Percentiles rank a stretch among this genome's conserved stretches.
Conservation (phyloP, 2,797 vertebrate genomes). For the Lerista edwardsae region DNA sequence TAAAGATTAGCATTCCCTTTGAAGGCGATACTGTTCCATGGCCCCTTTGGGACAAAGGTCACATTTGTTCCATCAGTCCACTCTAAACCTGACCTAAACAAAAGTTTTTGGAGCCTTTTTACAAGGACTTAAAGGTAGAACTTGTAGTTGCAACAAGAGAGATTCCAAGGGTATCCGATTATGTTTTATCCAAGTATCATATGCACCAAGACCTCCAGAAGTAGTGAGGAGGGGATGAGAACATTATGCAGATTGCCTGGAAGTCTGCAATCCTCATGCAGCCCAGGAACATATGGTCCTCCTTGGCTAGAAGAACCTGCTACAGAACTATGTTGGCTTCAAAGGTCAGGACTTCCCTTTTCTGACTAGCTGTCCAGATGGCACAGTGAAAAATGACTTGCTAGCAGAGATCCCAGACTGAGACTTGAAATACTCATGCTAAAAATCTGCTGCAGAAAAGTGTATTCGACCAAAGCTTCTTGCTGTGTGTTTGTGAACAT, state of each 20-base stretch:
- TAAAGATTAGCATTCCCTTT: not conserved
- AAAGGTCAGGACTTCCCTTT: not conserved
- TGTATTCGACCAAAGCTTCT: not conserved
- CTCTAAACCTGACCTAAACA: not conserved
- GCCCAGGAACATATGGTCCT: not conserved
- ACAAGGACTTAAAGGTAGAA: too few relatives aligned
- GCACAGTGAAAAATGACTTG: not conserved
- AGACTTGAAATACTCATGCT: not conserved
- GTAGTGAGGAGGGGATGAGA: not conserved
- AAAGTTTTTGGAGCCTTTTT: not conserved
- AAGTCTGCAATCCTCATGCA: too few relatives aligned
- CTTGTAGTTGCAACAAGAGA: too few relatives aligned
- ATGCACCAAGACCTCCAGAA: not conserved
- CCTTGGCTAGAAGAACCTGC: too few relatives aligned
- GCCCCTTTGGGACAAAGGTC: not conserved
- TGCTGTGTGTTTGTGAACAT: not conserved
- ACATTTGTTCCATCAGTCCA: not conserved
- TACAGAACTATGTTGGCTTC: not conserved
- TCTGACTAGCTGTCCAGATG: not conserved
- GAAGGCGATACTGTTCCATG: not conserved
- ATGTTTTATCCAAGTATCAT: not conserved
- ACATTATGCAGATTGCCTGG: not conserved
- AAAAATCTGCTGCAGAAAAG: not conserved
- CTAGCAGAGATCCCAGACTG: not conserved
- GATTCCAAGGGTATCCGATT: too few relatives aligned